Conservation (phyloP, 2,797 vertebrate genomes). For the Rhinogobio ventralis region DNA sequence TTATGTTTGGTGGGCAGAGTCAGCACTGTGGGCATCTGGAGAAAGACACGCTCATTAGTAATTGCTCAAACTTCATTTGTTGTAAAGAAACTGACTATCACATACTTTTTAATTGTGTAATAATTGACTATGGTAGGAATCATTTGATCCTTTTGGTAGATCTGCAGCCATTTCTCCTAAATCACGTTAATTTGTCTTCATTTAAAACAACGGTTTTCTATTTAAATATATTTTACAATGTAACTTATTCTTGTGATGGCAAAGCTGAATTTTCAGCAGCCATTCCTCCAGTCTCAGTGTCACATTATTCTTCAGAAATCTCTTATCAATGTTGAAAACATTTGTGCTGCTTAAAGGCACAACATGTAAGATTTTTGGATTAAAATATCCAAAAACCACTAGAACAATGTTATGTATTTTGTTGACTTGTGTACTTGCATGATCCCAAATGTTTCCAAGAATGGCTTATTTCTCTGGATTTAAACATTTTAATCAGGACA, state of each 20-base stretch:
- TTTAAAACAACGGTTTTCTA: neutral
- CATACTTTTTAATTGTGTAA: neutral
- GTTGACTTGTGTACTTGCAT: too few relatives aligned
- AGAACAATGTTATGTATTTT: too few relatives aligned
- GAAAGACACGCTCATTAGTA: conserved; percentile 15
- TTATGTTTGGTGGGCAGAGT: conserved; percentile 19
- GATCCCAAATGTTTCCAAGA: too few relatives aligned
- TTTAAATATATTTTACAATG: too few relatives aligned
- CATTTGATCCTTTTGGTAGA: neutral
- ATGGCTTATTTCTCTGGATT: too few relatives aligned
- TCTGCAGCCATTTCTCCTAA: neutral
- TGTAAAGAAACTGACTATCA: neutral
- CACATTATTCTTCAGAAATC: neutral
- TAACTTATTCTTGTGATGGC: neutral
- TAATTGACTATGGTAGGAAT: neutral
- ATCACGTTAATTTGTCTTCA: neutral
- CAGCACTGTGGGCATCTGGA: conserved; percentile 17
- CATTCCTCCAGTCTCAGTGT: neutral
- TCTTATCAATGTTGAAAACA: neutral
- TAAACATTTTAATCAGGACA: too few relatives aligned
- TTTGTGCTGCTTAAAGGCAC: neutral
- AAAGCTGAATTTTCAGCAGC: neutral
- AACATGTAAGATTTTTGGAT: too few relatives aligned
- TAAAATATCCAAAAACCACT: too few relatives aligned
- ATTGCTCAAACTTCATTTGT: conserved; percentile 3